Base-by-base conservation (phyloP, 2,888 invertebrate species). In the Idaea dimidiata region DNA sequence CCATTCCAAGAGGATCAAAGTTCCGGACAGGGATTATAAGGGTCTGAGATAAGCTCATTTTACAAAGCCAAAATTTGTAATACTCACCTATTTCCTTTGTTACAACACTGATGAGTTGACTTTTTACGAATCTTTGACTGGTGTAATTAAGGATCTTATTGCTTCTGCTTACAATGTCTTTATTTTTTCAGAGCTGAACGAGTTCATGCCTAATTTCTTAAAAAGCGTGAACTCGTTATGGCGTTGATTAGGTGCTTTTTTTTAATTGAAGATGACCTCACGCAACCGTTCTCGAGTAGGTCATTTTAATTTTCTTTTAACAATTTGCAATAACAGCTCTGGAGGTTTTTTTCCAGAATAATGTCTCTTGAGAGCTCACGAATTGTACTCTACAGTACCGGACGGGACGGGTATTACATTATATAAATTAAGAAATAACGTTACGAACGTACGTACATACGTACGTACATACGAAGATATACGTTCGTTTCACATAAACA, bases 11-110 rank as follows among this genome's bases (percentile, higher is more conserved):
- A 78, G 88, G 90, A 88, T 88, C 89, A 89, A 89, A 89, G 88
- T 91, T 87, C 87, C 82, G 88, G 86, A 79, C 79, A 79, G 79
- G 89, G 91, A 91, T 91, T 91, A 91, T 91, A 89, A 90, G 90
- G 91, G 91, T 89, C 86, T 82, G 84, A 87, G 90, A 90, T 89
- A 89, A 90, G 86, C 86, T 86, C 84, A 87, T 88, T 89, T 88
- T 86, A 82, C 81, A 84, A 84, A 86, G 79, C 83, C 84, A 86
- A 86, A 89, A 88, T 88, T 88, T 84, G 84, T 88, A 56, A 56
- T 56, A 83, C 80, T 83, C 78, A 81, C 81, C 80, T 82, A 79
- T 74, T 80, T 81, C 80, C 80, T 80, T 82, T 81, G 83, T 82
- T 79, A 73, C 79, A 80, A 79, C 73, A 75, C 74, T 77, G 81